A percentile compares a stretch with the other conserved stretches of the same genome.
Evolutionary conservation across 2,113 vertebrate species (phyloP).

Genomic region (Scatophagus argus): DNA sequence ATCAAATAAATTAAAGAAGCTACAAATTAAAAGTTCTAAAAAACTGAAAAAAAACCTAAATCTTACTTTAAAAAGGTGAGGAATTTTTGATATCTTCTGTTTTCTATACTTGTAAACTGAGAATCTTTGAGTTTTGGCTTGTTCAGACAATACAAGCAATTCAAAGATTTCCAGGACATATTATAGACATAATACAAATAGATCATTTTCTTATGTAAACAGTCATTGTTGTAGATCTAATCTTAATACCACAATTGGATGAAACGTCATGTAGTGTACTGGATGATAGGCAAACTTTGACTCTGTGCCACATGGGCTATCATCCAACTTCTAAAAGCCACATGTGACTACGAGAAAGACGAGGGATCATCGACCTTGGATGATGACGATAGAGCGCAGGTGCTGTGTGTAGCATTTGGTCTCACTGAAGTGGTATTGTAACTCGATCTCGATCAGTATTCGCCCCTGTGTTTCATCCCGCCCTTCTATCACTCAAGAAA

Average conservation of each 20-base stretch:
- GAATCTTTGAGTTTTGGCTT: no score
- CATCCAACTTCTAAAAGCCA: constrained; percentile 53
- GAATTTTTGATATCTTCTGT: background rate
- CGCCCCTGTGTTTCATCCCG: constrained; percentile 15
- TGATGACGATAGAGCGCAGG: constrained; percentile 42
- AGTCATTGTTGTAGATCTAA: constrained; percentile 17
- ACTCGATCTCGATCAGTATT: constrained; percentile 34
- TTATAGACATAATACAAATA: background rate
- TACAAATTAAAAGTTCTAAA: no score
- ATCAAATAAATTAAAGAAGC: no score
- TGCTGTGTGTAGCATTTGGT: constrained; percentile 42
- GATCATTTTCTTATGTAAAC: constrained; percentile 1
- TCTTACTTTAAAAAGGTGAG: background rate
- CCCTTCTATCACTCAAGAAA: constrained; percentile 27
- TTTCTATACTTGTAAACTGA: background rate
- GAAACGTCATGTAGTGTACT: constrained; percentile 9
- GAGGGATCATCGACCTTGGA: constrained; percentile 42
- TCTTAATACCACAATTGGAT: constrained; percentile 41
- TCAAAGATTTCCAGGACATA: background rate
- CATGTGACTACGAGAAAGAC: constrained; percentile 41
- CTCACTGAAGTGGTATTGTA: constrained; percentile 40
- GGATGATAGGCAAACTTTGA: constrained; percentile 27
- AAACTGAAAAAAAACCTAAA: no score
- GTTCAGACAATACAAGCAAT: background rate
- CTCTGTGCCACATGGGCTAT: constrained; percentile 45